These are phyloP conservation scores for Montipora cactus DNA, from an alignment of 64 coral and sea anemone genomes.

Conservation along the genomic window DNA sequence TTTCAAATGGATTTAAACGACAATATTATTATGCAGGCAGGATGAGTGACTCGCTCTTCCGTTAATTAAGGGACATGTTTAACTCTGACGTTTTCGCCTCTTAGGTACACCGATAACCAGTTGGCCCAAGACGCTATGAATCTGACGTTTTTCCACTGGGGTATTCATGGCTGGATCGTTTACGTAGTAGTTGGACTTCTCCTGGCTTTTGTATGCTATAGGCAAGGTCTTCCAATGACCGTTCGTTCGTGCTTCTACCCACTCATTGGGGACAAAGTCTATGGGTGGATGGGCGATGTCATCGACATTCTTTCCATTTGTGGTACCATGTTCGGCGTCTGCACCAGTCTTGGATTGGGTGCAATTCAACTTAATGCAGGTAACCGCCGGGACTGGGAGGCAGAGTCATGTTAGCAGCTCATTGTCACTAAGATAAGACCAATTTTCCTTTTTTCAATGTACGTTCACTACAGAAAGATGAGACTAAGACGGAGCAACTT, in stretches of 20 bases:
- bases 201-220: slow-evolving; percentile 44
- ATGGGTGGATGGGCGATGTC: slow-evolving; percentile 38
- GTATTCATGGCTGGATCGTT: slow-evolving; percentile 58
- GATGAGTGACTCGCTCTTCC: too few species aligned
- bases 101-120: slow-evolving; percentile 50
- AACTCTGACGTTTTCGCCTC: not conserved
- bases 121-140: slow-evolving; percentile 52
- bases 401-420: too few species aligned
- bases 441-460: too few species aligned
- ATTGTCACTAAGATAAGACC: too few species aligned
- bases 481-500: too few species aligned
- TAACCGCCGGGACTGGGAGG: not conserved
- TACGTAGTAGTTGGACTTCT: slow-evolving; percentile 44
- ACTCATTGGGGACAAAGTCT: slow-evolving; percentile 46
- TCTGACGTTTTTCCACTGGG: slow-evolving; percentile 54
- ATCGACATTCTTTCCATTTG: slow-evolving; percentile 46
- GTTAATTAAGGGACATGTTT: too few species aligned
- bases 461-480: too few species aligned
- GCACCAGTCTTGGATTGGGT: slow-evolving; percentile 46
- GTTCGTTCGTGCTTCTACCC: slow-evolving; percentile 50
- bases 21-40: not conserved
- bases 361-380: slow-evolving; percentile 43
- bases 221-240: slow-evolving; percentile 36
- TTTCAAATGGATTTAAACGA: not conserved
- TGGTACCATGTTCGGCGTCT: slow-evolving; percentile 55